These are phyloP conservation scores for Hypothenemus hampei DNA, from an alignment of 1,140 invertebrate species.

Conservation along the genomic window DNA sequence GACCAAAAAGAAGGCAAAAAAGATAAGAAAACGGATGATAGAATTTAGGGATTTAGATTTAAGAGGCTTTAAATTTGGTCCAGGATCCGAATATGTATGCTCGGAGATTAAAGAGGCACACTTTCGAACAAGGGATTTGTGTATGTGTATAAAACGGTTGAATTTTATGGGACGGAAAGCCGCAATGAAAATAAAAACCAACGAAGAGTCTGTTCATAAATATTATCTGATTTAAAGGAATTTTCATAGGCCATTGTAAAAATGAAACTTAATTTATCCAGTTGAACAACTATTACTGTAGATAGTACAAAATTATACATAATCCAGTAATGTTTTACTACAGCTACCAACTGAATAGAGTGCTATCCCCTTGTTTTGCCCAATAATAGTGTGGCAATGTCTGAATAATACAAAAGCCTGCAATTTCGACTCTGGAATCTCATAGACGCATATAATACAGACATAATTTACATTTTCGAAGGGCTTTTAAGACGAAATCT, in stretches of 20 bases:
- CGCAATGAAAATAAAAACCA: constrained; percentile 5
- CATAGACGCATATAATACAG: constrained; percentile 4
- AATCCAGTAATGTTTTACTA: neutral
- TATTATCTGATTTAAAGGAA: neutral
- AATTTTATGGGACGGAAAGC: constrained; percentile 9
- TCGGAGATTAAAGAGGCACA: constrained; percentile 8
- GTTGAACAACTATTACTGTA: neutral
- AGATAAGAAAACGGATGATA: constrained; percentile 7
- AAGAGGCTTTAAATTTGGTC: constrained; percentile 8
- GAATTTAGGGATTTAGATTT: constrained; percentile 6
- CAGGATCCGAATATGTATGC: neutral
- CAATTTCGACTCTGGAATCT: constrained; percentile 1
- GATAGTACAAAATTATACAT: neutral
- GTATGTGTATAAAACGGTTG: neutral
- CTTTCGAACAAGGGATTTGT: constrained; percentile 1
- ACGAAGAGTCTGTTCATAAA: neutral
- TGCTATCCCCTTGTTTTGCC: neutral
- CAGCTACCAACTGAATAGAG: neutral
- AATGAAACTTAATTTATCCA: no score
- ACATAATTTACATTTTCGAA: no score
- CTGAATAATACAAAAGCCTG: constrained; percentile 12
- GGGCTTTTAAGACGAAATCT: no score
- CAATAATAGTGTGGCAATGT: constrained; percentile 11
- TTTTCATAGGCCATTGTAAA: no score
- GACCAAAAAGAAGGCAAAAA: neutral